Base-by-base conservation (phyloP, 2,797 vertebrate genomes). In the Eulemur albifrons region DNA sequence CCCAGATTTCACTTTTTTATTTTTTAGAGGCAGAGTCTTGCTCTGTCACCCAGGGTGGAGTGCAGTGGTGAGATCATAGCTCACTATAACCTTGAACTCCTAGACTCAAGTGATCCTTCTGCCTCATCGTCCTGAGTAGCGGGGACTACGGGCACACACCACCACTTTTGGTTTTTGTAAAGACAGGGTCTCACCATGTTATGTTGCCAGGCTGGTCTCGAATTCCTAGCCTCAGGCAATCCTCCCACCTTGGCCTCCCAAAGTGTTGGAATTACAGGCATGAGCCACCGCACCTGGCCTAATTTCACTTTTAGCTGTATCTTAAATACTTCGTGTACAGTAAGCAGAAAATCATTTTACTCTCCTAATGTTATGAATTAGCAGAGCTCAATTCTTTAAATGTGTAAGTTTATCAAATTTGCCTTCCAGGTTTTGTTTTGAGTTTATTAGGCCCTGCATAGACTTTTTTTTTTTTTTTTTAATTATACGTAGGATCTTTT, bases 401-500 rank as follows among this genome's bases (percentile, higher is more conserved):
- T 12, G 50, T 9, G 1, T 23, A 3, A 1, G 23, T 50, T 70
- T 61, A 5, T 72, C 73, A 65, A 3, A 9, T 50, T 90, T 86
- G 43, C 57, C 54, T 67, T n/a, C 23, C n/a, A 9, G 15, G 52
- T 43, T 80, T 72, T 50, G 48, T n/a, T 80, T 72, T 50, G 35
- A 57, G 52, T 27, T 50, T 57, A 30, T 18, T n/a, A 18, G 50
- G 30, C 14, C 61, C 13, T 48, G 7, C 27, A 5, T 23, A 8
- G 40, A 45, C 12, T 18, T 38, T 4, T 57, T 15, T 10, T 3
- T 45, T 23, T 25, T 70, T 54, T 69, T 21, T 84, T 84, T n/a
- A 38, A 82, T 79, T 18, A 2, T 0, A 2, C 3, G 0, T 3
- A 98, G 97, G 97, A 97, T 25, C 95, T 98, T 21, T 2, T 98